These are phyloP conservation scores for Loris lydekkerianus DNA, from an alignment of 2,797 vertebrate species.

Conservation along the genomic window DNA sequence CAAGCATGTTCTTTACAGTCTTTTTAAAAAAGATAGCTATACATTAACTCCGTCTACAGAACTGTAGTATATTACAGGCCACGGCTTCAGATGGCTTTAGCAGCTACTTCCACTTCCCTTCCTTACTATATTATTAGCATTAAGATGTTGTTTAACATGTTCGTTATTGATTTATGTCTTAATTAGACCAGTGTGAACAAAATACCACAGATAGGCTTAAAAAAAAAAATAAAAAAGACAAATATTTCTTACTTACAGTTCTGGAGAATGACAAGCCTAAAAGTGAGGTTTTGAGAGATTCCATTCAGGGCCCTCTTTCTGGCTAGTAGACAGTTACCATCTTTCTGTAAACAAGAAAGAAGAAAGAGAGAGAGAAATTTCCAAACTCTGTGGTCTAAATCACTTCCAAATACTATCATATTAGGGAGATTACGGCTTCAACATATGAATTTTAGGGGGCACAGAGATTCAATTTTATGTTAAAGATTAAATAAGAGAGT, in stretches of 20 bases:
- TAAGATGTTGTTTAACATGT: not conserved
- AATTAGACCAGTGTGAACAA: not conserved
- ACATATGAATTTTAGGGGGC: accelerated
- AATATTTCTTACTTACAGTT: not conserved
- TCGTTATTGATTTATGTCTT: not conserved
- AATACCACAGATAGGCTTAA: not conserved
- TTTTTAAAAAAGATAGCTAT: not conserved
- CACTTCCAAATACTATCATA: no score
- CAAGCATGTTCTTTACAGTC: not conserved
- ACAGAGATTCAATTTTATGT: not conserved
- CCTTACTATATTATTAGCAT: not conserved
- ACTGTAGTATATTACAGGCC: accelerated
- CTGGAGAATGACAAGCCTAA: not conserved
- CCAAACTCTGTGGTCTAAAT: no score
- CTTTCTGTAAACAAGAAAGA: not conserved
- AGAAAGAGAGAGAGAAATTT: not conserved
- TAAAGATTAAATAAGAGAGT: not conserved
- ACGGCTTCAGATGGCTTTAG: accelerated
- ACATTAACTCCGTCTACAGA: not conserved
- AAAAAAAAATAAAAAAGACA: not conserved
- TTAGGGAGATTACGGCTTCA: not conserved
- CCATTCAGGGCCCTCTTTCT: not conserved
- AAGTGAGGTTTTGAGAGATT: not conserved
- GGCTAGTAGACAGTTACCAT: not conserved
- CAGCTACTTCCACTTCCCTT: not conserved